Percentiles rank a stretch among this genome's conserved stretches.
Evolutionary conservation across 92 coral and sea anemone species (phyloP).

Genomic region (Zoanthus gigantus): DNA sequence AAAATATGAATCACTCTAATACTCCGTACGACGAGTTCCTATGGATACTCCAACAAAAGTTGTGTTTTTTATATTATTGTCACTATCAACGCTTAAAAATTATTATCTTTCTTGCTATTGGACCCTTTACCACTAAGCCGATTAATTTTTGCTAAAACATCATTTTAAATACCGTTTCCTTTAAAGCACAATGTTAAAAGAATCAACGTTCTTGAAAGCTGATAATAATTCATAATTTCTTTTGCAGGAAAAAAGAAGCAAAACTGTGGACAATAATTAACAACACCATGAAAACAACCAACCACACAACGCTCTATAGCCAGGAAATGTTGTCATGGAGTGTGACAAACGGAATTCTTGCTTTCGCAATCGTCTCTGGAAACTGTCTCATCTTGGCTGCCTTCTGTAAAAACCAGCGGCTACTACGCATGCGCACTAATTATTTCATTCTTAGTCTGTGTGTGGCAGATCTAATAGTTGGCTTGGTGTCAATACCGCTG

Average conservation of each 20-base stretch:
- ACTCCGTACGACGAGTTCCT: no score
- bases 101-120: no score
- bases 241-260: neutral
- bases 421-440: slow-evolving; percentile 84
- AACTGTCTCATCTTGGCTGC: slow-evolving; percentile 84
- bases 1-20: no score
- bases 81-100: no score
- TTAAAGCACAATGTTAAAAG: no score
- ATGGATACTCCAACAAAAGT: no score
- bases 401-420: slow-evolving; percentile 74
- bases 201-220: neutral
- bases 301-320: slow-evolving; percentile 19
- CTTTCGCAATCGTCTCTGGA: slow-evolving; percentile 76
- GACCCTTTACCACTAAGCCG: no score
- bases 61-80: no score
- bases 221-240: neutral
- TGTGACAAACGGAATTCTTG: slow-evolving; percentile 70
- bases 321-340: slow-evolving; percentile 74
- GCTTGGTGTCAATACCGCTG: slow-evolving; percentile 88
- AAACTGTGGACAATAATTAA: neutral
- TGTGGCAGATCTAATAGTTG: slow-evolving; percentile 86
- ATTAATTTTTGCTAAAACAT: no score
- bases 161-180: no score
- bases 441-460: slow-evolving; percentile 89
- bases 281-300: slow-evolving; percentile 46